A percentile compares a stretch with the other conserved stretches of the same genome.
These are phyloP conservation scores for Eurytoma adleriae DNA, from an alignment of 2,888 invertebrate genomes.

Conservation along the genomic window DNA sequence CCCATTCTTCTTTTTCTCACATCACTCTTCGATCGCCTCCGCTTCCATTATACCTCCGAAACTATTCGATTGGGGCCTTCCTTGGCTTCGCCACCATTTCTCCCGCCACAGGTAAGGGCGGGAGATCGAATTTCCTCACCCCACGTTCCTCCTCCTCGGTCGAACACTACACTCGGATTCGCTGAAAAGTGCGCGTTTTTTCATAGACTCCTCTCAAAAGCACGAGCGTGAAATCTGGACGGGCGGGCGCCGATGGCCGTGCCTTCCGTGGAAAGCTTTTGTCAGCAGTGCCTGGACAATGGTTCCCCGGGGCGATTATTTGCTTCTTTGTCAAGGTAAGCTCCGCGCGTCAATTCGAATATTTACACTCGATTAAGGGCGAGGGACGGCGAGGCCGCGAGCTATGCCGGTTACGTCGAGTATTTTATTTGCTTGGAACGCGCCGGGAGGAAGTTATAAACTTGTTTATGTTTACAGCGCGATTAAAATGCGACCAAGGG, in stretches of 20 bases:
- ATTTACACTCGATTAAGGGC: slow-evolving; percentile 32
- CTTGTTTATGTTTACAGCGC: slow-evolving; percentile 51
- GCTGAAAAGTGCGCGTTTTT: not conserved
- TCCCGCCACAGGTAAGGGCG: not conserved
- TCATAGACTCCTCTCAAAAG: not conserved
- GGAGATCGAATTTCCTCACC: slow-evolving; percentile 34
- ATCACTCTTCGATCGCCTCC: not conserved
- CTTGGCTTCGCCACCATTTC: not conserved
- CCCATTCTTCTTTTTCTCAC: slow-evolving; percentile 49
- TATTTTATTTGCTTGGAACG: slow-evolving; percentile 30
- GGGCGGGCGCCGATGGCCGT: not conserved
- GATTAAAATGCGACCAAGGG: slow-evolving; percentile 19
- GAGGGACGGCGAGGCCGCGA: not conserved
- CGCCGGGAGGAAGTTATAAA: slow-evolving; percentile 36
- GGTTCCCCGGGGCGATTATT: not conserved
- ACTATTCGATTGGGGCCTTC: slow-evolving; percentile 4
- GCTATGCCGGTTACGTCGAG: not conserved
- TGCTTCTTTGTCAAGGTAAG: slow-evolving; percentile 7
- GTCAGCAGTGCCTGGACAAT: not conserved
- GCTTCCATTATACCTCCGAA: slow-evolving; percentile 16
- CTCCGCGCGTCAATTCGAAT: slow-evolving; percentile 22
- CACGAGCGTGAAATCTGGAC: not conserved
- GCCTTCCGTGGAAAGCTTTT: slow-evolving; percentile 16
- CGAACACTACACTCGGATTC: too few species aligned
- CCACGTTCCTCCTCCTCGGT: not conserved